Evolutionary conservation across 2,113 vertebrate species (phyloP), one percentile per base, ranked within the genome.

Genomic region (Cyprichromis sp.): DNA sequence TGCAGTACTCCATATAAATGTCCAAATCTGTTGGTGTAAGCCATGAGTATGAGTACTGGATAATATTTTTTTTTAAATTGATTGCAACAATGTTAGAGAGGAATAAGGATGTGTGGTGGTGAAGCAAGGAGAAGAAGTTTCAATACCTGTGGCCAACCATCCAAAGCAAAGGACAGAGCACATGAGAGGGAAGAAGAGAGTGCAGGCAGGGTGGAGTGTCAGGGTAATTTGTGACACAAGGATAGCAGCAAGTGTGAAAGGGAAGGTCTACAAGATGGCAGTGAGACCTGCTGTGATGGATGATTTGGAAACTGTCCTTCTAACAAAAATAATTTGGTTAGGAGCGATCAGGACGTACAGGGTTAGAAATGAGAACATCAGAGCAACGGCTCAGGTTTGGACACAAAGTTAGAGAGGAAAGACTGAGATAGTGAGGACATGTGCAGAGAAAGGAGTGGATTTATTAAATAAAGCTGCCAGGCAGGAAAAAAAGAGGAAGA

Each of bases 401-500:
- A 71, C 36, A 71, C 36, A 71, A 71, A 42, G 38, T 0, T 71
- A 71, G 66, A 71, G 38, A 26, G n/a, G 66, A 42, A 1, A 16
- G n/a, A 0, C 38, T 71, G n/a, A 26, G 38, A 73, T 73, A 38
- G 68, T 2, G 8, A 45, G 38, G 21, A 10, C 21, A 45, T 26
- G 38, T 73, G 68, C 13, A 73, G 38, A 73, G 38, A 45, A 73
- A 45, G 66, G 66, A 26, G 21, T 26, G 66, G 66, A 73, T 45
- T 45, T 73, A 45, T 24, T 45, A 24, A n/a, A 73, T 4, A 26
- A 73, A 45, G 68, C 21, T 26, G n/a, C 21, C 68, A 45, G 68
- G 68, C 38, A 73, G 68, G 21, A 10, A 42, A 42, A 71, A 73
- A 73, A 45, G 68, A 73, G 38, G 38, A 73, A 73, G 68, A 71